A percentile compares a stretch with the other conserved stretches of the same genome.
Conservation (phyloP, 2,113 vertebrate genomes). For the Melanocharis versteri region DNA sequence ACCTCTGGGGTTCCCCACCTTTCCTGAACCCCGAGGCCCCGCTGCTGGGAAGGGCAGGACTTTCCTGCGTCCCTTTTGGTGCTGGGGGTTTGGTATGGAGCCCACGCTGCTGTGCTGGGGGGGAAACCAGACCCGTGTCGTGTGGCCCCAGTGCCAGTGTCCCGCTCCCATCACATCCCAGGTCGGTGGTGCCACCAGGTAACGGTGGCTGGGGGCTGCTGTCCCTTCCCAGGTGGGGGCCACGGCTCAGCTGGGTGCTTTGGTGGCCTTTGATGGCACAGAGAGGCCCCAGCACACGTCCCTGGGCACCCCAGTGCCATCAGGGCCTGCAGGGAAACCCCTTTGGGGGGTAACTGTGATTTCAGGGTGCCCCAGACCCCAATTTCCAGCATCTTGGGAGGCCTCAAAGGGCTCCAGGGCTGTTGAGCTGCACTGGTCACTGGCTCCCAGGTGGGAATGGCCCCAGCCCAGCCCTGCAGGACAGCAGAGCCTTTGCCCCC, state of each 20-base stretch:
- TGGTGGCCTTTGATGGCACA: neutral
- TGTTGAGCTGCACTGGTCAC: neutral
- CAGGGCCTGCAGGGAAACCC: neutral
- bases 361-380: neutral
- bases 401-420: neutral
- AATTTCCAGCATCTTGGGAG: neutral
- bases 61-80: neutral
- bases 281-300: fast-evolving
- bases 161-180: fast-evolving
- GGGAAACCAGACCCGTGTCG: neutral
- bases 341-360: neutral
- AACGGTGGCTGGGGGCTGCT: neutral
- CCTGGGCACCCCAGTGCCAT: neutral
- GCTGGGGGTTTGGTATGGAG: neutral
- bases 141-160: neutral
- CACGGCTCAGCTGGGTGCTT: fast-evolving
- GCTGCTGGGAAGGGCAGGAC: fast-evolving
- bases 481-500: neutral
- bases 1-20: fast-evolving
- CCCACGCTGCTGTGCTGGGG: neutral
- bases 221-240: neutral
- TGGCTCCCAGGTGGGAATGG: neutral
- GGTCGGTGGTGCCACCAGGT: neutral
- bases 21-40: neutral
- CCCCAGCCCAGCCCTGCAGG: neutral